Conservation (phyloP, 2,888 invertebrate genomes). For the Lithophane leautieri region DNA sequence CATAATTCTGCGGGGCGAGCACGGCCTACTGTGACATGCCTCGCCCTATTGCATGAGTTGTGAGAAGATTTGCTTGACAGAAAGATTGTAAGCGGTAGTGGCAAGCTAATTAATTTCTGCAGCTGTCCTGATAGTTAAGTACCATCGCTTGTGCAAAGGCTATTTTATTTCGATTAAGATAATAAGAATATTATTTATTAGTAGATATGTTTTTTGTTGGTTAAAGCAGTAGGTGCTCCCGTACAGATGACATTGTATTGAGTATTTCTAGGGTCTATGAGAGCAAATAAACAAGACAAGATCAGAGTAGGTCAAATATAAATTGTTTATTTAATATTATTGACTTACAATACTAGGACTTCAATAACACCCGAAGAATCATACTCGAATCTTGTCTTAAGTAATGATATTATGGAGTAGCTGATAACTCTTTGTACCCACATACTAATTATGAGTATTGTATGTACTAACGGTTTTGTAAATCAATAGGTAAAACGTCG, state of each 20-base stretch:
- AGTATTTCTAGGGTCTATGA: background rate
- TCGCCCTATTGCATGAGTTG: background rate
- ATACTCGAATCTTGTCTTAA: background rate
- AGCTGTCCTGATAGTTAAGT: background rate
- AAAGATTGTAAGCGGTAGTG: background rate
- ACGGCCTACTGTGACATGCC: too few species aligned
- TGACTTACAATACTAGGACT: background rate
- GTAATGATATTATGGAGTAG: background rate
- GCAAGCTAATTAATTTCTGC: background rate
- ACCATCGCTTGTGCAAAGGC: background rate
- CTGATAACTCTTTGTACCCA: background rate
- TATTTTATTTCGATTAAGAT: background rate
- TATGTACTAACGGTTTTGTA: background rate
- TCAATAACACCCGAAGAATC: background rate
- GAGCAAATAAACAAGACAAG: background rate
- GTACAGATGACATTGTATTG: background rate
- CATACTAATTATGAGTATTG: background rate
- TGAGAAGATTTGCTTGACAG: background rate
- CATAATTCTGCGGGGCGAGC: background rate
- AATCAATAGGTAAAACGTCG: background rate
- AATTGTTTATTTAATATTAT: conserved; percentile 1
- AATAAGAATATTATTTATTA: background rate
- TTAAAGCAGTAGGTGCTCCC: background rate
- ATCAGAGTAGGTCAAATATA: background rate
- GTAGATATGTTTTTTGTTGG: background rate